These are phyloP conservation scores for Malachius bipustulatus DNA, from an alignment of 2,888 invertebrate species.

Conservation along the genomic window DNA sequence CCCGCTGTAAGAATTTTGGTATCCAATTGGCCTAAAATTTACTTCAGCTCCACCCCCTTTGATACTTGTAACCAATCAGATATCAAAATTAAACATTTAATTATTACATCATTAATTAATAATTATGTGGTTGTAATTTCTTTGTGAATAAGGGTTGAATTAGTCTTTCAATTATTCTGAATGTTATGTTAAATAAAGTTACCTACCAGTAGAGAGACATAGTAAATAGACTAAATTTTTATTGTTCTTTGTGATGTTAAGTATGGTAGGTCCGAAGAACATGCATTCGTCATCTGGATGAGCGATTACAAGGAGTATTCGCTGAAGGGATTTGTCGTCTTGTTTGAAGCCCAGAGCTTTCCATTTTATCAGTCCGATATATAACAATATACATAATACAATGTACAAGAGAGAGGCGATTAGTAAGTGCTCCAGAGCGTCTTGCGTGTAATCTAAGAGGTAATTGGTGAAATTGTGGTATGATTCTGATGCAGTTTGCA, in stretches of 20 bases:
- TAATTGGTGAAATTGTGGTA: constrained; percentile 14
- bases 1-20: no score
- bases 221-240: constrained; percentile 64
- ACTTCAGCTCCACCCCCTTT: no score
- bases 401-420: constrained; percentile 40
- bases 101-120: no score
- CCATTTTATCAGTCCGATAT: constrained; percentile 32
- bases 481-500: constrained; percentile 16
- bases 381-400: constrained; percentile 41
- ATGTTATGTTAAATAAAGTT: constrained; percentile 5
- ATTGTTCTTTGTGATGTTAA: constrained; percentile 50
- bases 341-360: constrained; percentile 40
- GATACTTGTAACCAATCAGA: no score
- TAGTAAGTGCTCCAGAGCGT: constrained; percentile 45
- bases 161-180: no score
- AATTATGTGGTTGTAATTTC: no score
- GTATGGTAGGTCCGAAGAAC: constrained; percentile 92
- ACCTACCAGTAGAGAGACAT: constrained; percentile 72
- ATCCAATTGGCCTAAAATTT: no score
- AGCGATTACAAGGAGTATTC: constrained; percentile 75
- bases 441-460: constrained; percentile 36
- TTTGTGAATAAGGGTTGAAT: no score
- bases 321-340: constrained; percentile 41
- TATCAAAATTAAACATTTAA: no score
- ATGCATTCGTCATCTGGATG: constrained; percentile 99